Evolutionary conservation across 2,113 vertebrate genomes (phyloP), one percentile per base, ranked within the genome.

Genomic region (Pitta sordida): DNA sequence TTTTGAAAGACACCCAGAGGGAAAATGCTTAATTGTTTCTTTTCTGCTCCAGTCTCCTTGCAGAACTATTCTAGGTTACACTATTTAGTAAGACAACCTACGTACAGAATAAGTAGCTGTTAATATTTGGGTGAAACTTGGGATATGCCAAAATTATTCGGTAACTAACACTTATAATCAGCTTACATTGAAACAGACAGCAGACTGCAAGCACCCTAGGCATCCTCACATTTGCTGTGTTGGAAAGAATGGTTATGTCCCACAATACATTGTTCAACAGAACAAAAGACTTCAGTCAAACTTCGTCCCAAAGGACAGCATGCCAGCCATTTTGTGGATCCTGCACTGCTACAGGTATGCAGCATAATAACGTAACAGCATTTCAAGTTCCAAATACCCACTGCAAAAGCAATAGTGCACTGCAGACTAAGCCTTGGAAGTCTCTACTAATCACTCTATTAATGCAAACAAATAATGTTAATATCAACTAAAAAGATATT

Each of bases 121-220:
- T 95, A 92, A 76, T 74, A 93, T 81, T 73, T 73, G 70, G 41
- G 39, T 92, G 87, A 88, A 92, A 70, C 55, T 74, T 55, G 26
- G 48, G 62, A 87, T 83, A 77, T n/a, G 46, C 67, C 85, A 74
- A 91, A 93, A 91, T 82, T 60, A 64, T 17, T 89, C 74, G 21
- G 62, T 79, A 93, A 94, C 80, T 75, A 90, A 73, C 70, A 83
- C 58, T 92, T 63, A 75, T 11, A 85, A 94, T 80, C 81, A 92
- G 63, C 81, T 92, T 46, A 59, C 51, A 85, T 2, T 65, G 65
- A 82, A 91, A 71, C 23, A 88, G 79, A 62, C 46, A 68, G 69
- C 81, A 93, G 88, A 93, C 13, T 91, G 91, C 75, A 30, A 4
- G 76, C 88, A 74, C 88, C 79, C 59, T 70, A 90, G 51, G 51